A percentile compares a stretch with the other conserved stretches of the same genome.
Evolutionary conservation across 2,113 vertebrate species (phyloP).

Genomic region (Tiliqua scincoides): DNA sequence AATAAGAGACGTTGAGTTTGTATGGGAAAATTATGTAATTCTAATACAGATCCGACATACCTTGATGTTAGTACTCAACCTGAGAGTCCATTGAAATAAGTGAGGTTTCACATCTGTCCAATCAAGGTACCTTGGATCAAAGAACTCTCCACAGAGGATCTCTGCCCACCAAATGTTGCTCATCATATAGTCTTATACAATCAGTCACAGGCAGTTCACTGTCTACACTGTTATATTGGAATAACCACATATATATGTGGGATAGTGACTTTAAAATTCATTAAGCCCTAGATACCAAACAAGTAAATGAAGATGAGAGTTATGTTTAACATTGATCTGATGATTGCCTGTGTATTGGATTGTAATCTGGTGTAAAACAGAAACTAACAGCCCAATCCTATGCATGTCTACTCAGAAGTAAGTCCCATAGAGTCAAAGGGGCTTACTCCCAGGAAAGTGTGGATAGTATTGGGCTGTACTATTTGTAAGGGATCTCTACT

Average conservation of each 20-base stretch:
- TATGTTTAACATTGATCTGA: background rate
- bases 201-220: background rate
- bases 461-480: too few species aligned
- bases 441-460: too few species aligned
- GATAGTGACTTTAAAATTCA: background rate
- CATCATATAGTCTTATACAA: background rate
- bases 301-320: background rate
- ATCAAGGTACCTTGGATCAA: background rate
- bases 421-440: too few species aligned
- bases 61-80: background rate
- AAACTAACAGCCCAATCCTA: too few species aligned
- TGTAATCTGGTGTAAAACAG: background rate
- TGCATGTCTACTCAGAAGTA: too few species aligned
- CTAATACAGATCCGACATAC: background rate
- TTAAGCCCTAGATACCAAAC: background rate
- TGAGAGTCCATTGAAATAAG: background rate
- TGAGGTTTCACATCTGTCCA: background rate
- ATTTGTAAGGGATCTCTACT: background rate
- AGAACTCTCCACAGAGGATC: background rate
- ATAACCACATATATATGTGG: background rate
- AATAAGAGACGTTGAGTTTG: background rate
- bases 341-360: background rate
- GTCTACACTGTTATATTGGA: background rate
- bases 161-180: background rate
- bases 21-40: background rate